Base-by-base conservation (phyloP, 2,113 vertebrate genomes). In the Halichoerus grypus region DNA sequence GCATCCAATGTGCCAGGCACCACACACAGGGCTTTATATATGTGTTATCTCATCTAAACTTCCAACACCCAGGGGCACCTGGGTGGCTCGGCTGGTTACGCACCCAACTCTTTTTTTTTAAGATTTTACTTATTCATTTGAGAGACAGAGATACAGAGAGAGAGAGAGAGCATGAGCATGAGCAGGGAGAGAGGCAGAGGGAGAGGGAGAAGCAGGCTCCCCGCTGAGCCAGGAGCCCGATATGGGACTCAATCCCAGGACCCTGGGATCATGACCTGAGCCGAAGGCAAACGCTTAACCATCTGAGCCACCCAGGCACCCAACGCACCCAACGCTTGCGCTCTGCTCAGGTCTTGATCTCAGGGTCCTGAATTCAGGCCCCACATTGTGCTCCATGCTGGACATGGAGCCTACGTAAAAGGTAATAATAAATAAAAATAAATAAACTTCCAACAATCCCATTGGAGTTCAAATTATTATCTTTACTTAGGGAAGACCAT, bases 11-110 rank as follows among this genome's bases (percentile, higher is more conserved):
- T 79, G n/a, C 82, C 24, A 24, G 15, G 26, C 36, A n/a, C 57
- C 13, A 1, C 7, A 15, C 51, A 15, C 5, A 16, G 33, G 5
- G 2, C 18, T 55, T 26, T 77, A 1, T 18, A 1, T 21, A 0
- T 39, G 16, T 18, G 31, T 67, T 55, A 2, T 53, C 33, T 85
- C 81, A 31, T 65, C 90, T n/a, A 93, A 93, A 72, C 46, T 46
- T 72, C 42, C 39, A 61, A 4, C 36, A 19, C n/a, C 24, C 11
- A 19, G 18, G 21, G 33, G 16, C 33, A 3, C 16, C 18, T 69
- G 33, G 67, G 33, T 36, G 67, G 33, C 67, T 36, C 33, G 4
- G 8, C n/a, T 36, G 16, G 33, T 69, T 19, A 69, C 0, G 0
- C 67, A 36, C 7, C 33, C 8, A 36, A 10, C 33, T 19, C 19